Percentiles rank a stretch among this genome's conserved stretches.
Evolutionary conservation across 2,888 invertebrate genomes (phyloP).

Genomic region (Boloria euphrosyne): DNA sequence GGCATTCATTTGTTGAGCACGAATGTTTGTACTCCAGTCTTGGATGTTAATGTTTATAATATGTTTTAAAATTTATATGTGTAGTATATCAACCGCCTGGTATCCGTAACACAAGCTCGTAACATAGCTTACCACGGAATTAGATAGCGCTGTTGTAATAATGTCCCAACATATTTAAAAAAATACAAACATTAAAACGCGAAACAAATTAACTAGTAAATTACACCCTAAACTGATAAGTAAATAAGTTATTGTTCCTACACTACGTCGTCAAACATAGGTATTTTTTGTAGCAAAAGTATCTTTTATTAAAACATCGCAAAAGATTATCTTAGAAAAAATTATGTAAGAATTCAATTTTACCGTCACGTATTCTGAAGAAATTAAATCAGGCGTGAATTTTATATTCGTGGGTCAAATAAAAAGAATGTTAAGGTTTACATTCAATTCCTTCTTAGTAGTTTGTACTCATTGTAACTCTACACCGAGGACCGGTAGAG

Average conservation of each 20-base stretch:
- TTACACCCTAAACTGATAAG: constrained; percentile 3
- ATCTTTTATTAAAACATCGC: constrained; percentile 32
- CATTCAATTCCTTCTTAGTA: constrained; percentile 56
- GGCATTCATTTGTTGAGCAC: too few species aligned
- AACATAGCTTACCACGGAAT: too few species aligned
- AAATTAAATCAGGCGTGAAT: constrained; percentile 71
- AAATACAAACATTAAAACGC: too few species aligned
- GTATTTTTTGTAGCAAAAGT: constrained; percentile 25
- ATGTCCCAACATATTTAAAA: too few species aligned
- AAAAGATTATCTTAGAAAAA: constrained; percentile 27
- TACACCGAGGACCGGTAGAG: constrained; percentile 56
- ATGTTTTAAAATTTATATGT: too few species aligned
- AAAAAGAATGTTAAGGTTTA: constrained; percentile 54
- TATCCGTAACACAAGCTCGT: too few species aligned
- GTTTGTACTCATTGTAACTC: constrained; percentile 61
- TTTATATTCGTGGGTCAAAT: constrained; percentile 57
- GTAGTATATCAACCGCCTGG: too few species aligned
- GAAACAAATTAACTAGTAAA: too few species aligned
- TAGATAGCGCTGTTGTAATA: too few species aligned
- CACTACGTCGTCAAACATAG: not conserved
- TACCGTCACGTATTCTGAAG: constrained; percentile 43
- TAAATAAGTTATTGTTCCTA: constrained; percentile 13
- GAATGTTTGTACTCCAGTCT: too few species aligned
- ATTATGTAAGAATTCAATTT: constrained; percentile 46
- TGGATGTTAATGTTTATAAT: too few species aligned